Evolutionary conservation across 1,140 invertebrate genomes (phyloP).

Genomic region (Fopius arisanus): DNA sequence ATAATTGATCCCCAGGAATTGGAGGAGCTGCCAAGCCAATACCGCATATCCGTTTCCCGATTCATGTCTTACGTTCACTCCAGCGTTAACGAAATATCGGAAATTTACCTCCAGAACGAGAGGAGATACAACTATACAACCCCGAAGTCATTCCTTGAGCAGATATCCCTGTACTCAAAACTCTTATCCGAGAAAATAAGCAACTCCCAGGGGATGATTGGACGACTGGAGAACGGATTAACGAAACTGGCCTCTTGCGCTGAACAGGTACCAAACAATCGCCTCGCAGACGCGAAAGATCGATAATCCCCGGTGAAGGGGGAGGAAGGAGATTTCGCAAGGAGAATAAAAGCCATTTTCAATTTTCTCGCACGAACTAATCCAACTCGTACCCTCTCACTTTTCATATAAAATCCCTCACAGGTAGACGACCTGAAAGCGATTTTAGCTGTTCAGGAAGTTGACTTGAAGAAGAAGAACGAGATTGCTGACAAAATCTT

Average conservation of each 20-base stretch:
- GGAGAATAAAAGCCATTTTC: constrained; percentile 11
- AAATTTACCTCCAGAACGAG: constrained; percentile 84
- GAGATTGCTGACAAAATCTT: constrained; percentile 91
- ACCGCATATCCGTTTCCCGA: constrained; percentile 69
- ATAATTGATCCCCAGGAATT: constrained; percentile 42
- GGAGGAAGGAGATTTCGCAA: too few relatives aligned
- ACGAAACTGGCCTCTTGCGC: constrained; percentile 85
- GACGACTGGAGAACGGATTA: constrained; percentile 85
- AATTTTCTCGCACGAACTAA: constrained; percentile 27
- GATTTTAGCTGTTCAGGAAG: constrained; percentile 87
- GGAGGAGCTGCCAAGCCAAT: constrained; percentile 47
- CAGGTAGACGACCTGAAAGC: constrained; percentile 77
- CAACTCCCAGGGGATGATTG: constrained; percentile 82
- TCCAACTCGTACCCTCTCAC: constrained; percentile 6
- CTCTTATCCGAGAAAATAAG: constrained; percentile 79
- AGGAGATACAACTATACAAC: constrained; percentile 95
- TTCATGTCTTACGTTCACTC: constrained; percentile 94
- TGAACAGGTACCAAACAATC: constrained; percentile 70
- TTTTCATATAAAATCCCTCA: constrained; percentile 23
- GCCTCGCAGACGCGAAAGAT: constrained; percentile 36
- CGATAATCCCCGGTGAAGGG: constrained; percentile 62
- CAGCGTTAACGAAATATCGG: constrained; percentile 87
- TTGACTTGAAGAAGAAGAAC: constrained; percentile 88
- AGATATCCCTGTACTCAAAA: constrained; percentile 88
- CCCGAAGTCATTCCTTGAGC: constrained; percentile 95